Base-by-base conservation (phyloP, 2,888 invertebrate genomes). In the Drosophila paramelanica region DNA sequence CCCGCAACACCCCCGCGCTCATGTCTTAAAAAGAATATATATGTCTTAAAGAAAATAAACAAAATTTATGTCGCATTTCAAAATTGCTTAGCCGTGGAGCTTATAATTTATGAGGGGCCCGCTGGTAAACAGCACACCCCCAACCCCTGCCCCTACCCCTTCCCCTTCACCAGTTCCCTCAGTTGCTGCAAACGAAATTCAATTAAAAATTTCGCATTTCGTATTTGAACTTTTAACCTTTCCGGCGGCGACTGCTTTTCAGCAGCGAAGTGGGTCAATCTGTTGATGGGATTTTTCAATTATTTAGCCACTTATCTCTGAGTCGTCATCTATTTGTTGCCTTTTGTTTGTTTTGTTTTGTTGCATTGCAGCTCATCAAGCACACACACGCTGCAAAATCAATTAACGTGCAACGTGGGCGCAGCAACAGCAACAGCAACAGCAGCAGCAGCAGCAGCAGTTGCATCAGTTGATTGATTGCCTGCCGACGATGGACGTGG, bases 211-310 rank as follows among this genome's bases (percentile, higher is more conserved):
- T 77, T 73, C 60, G 65, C 81, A 76, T 65, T 76, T 68, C 6
- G 49, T 60, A 69, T 74, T 68, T 79, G 79, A 84, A 87, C 82
- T 81, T 74, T 74, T 71, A 77, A 81, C 74, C 81, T 81, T 69
- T 83, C n/a, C 13, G 23, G 6, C 46, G 72, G 46, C 33, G 8
- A 14, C 33, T 11, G 11, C 11, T 11, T 33, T 33, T 10, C 33
- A 20, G 13, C 33, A 33, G 50, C 42, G 65, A 84, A 84, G 57
- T 83, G 85, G 85, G 82, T 88, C 88, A 83, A 51, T 67, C 60
- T 60, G 59, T 67, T 87, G 74, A 77, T 87, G 79, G 77, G 69
- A 81, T 72, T 79, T 79, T 78, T 73, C 61, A 76, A 67, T 67
- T 67, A 66, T 72, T 67, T 67, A 75, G 62, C 57, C 68, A 74